Evolutionary conservation across 2,797 vertebrate genomes (phyloP), one percentile per base, ranked within the genome.

Genomic region (Bovichtus variegatus): DNA sequence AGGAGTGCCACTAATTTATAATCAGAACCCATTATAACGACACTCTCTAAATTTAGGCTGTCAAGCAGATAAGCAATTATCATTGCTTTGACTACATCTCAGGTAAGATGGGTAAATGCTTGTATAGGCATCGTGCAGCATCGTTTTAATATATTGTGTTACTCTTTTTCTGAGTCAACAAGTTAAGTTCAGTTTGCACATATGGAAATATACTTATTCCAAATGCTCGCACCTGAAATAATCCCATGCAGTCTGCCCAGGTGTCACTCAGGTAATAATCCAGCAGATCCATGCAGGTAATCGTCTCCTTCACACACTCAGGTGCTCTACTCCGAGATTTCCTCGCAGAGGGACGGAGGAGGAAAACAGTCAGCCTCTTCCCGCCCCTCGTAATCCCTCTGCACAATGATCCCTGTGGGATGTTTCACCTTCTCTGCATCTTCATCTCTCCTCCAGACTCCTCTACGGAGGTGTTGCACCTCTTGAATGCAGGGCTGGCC

Each of bases 251-350:
- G 58, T 27, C 60, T 25, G 44, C 21, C 44, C 71, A 83, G 87
- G 74, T 89, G 89, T 85, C 84, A 82, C 86, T 82, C 87, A 87
- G 84, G 88, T 83, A 65, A 72, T 87, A 84, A 86, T 80, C 69
- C 78, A 70, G 70, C 71, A 80, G 78, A 60, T 74, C 78, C 81
- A 34, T 1, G 34, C 81, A 89, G 83, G 83, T 84, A 47, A 72
- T 82, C 2, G 58, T 1, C 57, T 87, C 74, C 73, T 59, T 40
- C 74, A 71, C n/a, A 50, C 29, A 58, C 68, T 73, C 78, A 78
- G 76, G 74, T 79, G 78, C 54, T 81, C 75, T 21, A n/a, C 64
- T 70, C 87, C 51, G 41, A 81, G 65, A 75, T 40, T 15, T 63
- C 53, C 60, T 57, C 34, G 36, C 50, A 43, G 60, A 53, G 40